A percentile compares a stretch with the other conserved stretches of the same genome.
These are phyloP conservation scores for Phania funesta DNA, from an alignment of 2,888 invertebrate species.

Conservation along the genomic window DNA sequence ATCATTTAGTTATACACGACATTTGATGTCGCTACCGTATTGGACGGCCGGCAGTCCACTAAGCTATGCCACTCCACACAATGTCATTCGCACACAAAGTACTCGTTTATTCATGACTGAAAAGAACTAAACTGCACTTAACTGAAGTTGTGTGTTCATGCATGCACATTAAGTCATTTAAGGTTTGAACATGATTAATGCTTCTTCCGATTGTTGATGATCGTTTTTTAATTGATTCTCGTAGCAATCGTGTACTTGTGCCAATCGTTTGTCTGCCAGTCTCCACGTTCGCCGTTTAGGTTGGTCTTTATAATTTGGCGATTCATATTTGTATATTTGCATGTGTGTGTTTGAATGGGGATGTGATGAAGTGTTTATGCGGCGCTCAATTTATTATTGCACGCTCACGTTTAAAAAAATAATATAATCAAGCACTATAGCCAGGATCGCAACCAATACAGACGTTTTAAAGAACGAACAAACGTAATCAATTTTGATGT, in stretches of 20 bases:
- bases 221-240: conserved; percentile 66
- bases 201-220: conserved; percentile 59
- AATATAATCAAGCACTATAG: not conserved
- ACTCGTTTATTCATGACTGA: conserved; percentile 2
- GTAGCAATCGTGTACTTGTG: conserved; percentile 16
- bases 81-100: not conserved
- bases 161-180: conserved; percentile 65
- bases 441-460: conserved; percentile 3
- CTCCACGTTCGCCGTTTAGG: not conserved
- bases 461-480: not conserved
- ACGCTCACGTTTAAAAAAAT: not conserved
- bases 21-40: conserved; percentile 65
- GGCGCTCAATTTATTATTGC: conserved; percentile 40
- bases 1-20: conserved; percentile 64
- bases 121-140: not conserved
- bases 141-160: conserved; percentile 26
- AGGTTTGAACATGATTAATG: conserved; percentile 67
- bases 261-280: not conserved
- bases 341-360: conserved; percentile 6
- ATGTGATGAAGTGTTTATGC: conserved; percentile 53
- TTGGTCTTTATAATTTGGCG: conserved; percentile 27
- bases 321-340: not conserved
- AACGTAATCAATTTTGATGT: conserved; percentile 51
- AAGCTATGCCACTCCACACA: not conserved
- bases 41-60: conserved; percentile 19